These are phyloP conservation scores for Drosophila anomalipes DNA, from an alignment of 2,888 invertebrate species.

Conservation along the genomic window DNA sequence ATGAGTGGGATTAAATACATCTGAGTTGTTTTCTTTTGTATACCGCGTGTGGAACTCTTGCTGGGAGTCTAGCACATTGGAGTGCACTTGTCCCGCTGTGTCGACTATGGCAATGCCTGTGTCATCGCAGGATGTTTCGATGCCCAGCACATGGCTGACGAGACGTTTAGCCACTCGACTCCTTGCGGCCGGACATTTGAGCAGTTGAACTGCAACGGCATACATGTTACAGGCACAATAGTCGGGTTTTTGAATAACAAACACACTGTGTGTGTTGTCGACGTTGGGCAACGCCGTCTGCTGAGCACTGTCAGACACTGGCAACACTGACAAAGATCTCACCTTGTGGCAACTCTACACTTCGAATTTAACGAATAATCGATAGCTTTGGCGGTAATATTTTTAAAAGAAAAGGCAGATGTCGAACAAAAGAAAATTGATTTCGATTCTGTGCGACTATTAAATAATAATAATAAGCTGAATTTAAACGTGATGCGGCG, in stretches of 20 bases:
- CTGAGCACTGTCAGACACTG: background rate
- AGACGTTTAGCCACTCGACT: conserved; percentile 8
- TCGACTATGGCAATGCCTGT: conserved; percentile 96
- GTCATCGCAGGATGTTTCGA: conserved; percentile 99
- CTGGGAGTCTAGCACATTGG: conserved; percentile 94
- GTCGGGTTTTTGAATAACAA: conserved; percentile 40
- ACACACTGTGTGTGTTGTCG: conserved; percentile 1
- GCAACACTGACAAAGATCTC: conserved; percentile 5
- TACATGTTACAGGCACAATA: conserved; percentile 42
- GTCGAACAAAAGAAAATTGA: background rate
- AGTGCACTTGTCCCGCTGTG: conserved; percentile 88
- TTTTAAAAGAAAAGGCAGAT: background rate
- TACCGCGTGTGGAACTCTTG: conserved; percentile 90
- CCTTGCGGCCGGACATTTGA: background rate
- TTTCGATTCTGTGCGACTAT: background rate
- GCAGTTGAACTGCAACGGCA: conserved; percentile 19
- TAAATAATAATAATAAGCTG: background rate
- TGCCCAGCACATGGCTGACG: conserved; percentile 89
- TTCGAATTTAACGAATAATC: background rate
- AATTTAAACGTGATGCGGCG: background rate
- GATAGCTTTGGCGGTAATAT: background rate
- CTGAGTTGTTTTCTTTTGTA: background rate
- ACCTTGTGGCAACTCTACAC: background rate
- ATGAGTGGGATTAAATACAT: background rate
- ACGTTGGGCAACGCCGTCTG: conserved; percentile 19